phyloP scores from a whole-genome alignment of 2,113 vertebrate species.

The Hystrix brachyura region DNA sequence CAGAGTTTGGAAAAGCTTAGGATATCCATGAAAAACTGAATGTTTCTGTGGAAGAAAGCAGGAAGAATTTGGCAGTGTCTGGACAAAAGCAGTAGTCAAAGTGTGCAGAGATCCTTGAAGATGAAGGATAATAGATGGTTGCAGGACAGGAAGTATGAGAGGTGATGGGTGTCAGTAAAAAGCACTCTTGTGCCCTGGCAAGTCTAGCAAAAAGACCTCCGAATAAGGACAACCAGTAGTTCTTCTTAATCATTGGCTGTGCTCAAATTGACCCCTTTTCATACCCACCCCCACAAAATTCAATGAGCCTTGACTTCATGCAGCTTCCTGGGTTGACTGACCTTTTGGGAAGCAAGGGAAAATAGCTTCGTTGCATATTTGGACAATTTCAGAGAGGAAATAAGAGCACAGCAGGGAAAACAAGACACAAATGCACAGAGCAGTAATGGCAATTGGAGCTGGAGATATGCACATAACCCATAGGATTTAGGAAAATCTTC shows the following conservation, averaged over 20 bases:
- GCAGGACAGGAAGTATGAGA: neutral
- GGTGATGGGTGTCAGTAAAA: neutral
- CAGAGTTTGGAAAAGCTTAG: neutral
- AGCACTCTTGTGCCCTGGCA: neutral
- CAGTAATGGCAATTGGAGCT: constrained; percentile 6
- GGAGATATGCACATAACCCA: neutral
- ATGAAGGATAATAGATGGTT: too few species aligned
- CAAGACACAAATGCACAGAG: neutral
- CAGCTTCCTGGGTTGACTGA: neutral
- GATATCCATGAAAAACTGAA: neutral
- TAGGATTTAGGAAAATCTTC: constrained; percentile 29
- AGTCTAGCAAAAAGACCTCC: neutral
- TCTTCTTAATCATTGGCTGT: neutral
- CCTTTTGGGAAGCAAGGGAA: neutral
- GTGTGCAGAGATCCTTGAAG: neutral
- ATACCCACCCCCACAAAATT: neutral
- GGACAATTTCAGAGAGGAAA: neutral
- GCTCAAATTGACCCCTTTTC: neutral
- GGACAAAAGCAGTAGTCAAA: neutral
- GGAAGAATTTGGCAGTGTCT: neutral
- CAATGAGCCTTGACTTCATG: neutral
- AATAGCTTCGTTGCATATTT: neutral
- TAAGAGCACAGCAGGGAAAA: neutral
- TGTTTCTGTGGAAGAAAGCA: neutral
- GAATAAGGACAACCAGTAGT: neutral